Evolutionary conservation across 2,888 invertebrate species (phyloP).

Genomic region (Pterostichus niger): DNA sequence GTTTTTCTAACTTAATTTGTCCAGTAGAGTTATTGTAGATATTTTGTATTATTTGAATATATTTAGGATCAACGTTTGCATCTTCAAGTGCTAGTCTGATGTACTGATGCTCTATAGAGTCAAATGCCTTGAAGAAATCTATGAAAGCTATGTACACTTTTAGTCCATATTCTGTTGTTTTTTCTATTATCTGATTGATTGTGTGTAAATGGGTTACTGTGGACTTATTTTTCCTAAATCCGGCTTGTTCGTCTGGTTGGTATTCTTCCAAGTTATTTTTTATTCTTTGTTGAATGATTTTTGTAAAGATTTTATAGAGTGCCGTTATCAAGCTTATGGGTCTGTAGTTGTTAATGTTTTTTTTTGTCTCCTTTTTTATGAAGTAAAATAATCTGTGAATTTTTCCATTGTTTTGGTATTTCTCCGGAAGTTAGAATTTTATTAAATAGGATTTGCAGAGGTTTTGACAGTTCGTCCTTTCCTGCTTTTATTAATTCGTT

Average conservation of each 20-base stretch:
- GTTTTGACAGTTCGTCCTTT: background rate
- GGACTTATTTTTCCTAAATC: too few species aligned
- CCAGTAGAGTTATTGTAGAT: background rate
- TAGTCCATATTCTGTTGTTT: too few species aligned
- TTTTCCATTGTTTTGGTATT: slow-evolving; percentile 2
- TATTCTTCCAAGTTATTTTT: too few species aligned
- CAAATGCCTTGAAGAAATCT: too few species aligned
- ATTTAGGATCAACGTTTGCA: background rate
- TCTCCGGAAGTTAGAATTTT: background rate
- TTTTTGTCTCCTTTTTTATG: background rate
- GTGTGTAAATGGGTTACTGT: too few species aligned
- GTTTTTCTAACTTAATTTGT: slow-evolving; percentile 4
- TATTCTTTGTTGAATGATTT: too few species aligned
- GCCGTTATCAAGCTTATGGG: too few species aligned
- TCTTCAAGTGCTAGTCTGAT: background rate
- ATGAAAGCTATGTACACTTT: too few species aligned
- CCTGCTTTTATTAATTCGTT: slow-evolving; percentile 1
- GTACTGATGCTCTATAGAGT: too few species aligned
- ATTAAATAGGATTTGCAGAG: background rate
- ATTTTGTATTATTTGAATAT: background rate
- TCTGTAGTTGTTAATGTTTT: background rate
- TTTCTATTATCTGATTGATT: too few species aligned
- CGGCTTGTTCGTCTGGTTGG: too few species aligned
- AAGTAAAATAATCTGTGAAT: background rate
- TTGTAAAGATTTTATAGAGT: too few species aligned